Base-by-base conservation (phyloP, 2,113 vertebrate species). In the Athene cunicularia region DNA sequence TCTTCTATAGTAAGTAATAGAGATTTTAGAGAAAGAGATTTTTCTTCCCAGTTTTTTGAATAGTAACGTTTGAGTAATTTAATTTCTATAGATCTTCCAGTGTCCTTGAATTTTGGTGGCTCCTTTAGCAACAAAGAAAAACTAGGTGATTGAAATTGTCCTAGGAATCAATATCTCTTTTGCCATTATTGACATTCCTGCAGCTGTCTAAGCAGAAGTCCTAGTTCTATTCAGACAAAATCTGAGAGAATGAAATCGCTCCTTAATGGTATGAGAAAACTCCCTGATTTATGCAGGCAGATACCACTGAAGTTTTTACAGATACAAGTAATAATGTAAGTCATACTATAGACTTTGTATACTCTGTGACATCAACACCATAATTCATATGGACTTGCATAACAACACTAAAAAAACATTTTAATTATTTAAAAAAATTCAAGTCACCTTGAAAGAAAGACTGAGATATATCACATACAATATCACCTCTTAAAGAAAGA, bases 251-350 rank as follows among this genome's bases (percentile, higher is more conserved):
- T 52, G 21, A 75, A 92, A 70, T 73, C 0, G 2, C 43, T 96
- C 70, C 45, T 67, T 90, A 90, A 74, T 71, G 50, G 30, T 66
- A 41, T 14, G 16, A 91, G 87, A 95, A 93, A 80, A 35, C 9
- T 18, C 67, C 80, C 49, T 70, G 50, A 89, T 80, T 89, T 91
- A 92, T 41, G 63, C 71, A 80, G 55, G 72, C 71, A 68, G 62
- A 39, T 68, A 37, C 49, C 72, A 79, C 33, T 82, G 62, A 56
- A 60, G 53, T 62, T 80, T 82, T 86, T 70, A 76, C 71, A 76
- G 93, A 53, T 70, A 90, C 24, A 93, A 83, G 70, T 39, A 50
- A 88, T 53, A 41, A 80, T 30, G 9, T 74, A 89, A 71, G 55
- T 87, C 56, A 39, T 53, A 55, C 24, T 49, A 3, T 5, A 66